These are phyloP conservation scores for Prunella himalayana DNA, from an alignment of 2,113 vertebrate genomes.

Conservation along the genomic window DNA sequence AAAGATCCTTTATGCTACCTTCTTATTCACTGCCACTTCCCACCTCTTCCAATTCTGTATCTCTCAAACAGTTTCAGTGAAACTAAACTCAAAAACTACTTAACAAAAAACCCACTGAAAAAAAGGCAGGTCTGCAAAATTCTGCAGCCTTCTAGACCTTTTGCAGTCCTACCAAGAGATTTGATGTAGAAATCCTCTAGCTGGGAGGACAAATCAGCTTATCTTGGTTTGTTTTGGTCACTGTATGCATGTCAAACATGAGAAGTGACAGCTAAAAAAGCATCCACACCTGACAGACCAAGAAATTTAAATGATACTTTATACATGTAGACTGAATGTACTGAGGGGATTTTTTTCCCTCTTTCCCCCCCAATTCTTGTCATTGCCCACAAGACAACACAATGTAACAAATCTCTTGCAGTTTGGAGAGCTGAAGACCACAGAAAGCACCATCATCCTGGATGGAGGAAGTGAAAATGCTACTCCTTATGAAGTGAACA, in stretches of 20 bases:
- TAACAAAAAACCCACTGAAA: not conserved
- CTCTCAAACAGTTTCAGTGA: not conserved
- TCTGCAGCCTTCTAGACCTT: not conserved
- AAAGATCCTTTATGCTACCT: not conserved
- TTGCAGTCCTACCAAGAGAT: not conserved
- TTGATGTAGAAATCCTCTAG: not conserved
- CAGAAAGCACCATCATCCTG: not conserved
- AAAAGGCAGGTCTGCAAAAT: not conserved
- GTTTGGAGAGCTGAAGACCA: conserved; percentile 33
- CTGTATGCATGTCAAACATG: not conserved
- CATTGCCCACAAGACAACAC: not conserved
- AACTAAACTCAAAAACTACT: not conserved
- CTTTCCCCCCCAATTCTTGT: not conserved
- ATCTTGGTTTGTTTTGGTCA: not conserved
- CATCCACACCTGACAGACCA: not conserved
- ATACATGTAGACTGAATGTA: not conserved
- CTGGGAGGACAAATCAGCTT: not conserved
- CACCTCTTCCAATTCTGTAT: not conserved
- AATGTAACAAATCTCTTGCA: not conserved
- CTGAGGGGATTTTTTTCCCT: not conserved
- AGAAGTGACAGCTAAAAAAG: not conserved
- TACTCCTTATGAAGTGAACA: not conserved
- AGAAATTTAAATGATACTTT: not conserved
- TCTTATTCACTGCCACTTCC: not conserved
- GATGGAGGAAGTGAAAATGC: not conserved